phyloP scores from a whole-genome alignment of 2,113 vertebrate species.

The Brachypodius melanocephalos region DNA sequence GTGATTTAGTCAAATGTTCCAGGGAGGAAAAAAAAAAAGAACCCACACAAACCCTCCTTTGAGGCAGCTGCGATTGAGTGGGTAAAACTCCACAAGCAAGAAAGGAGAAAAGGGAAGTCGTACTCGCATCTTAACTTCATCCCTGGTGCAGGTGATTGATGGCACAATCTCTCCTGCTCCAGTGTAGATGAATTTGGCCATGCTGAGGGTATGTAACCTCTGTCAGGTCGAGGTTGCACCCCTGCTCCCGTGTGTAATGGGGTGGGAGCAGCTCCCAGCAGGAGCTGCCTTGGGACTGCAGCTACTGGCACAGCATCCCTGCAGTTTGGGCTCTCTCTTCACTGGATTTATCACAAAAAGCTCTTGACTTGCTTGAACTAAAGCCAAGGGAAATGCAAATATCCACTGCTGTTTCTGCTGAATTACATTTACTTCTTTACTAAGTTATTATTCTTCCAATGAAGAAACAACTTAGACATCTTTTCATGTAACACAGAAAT shows the following conservation, averaged over 20 bases:
- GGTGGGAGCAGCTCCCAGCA: neutral
- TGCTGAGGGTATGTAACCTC: neutral
- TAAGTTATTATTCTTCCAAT: neutral
- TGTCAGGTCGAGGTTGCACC: neutral
- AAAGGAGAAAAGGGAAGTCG: neutral
- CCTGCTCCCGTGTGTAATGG: rapidly evolving
- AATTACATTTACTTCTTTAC: neutral
- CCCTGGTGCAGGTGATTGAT: neutral
- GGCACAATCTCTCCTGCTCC: neutral
- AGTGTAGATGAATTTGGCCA: neutral
- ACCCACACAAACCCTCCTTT: neutral
- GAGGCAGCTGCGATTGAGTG: neutral
- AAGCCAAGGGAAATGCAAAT: neutral
- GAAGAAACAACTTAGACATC: neutral
- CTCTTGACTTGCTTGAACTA: neutral
- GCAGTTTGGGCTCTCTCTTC: neutral
- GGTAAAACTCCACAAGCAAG: neutral
- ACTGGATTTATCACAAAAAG: neutral
- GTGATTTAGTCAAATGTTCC: slow-evolving; percentile 49
- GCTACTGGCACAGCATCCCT: neutral
- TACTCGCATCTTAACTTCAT: neutral
- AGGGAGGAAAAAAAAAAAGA: neutral
- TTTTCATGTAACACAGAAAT: neutral
- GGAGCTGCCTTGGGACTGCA: neutral
- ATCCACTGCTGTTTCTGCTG: neutral